phyloP scores from a whole-genome alignment of 2,113 vertebrate species.

The Athene noctua region DNA sequence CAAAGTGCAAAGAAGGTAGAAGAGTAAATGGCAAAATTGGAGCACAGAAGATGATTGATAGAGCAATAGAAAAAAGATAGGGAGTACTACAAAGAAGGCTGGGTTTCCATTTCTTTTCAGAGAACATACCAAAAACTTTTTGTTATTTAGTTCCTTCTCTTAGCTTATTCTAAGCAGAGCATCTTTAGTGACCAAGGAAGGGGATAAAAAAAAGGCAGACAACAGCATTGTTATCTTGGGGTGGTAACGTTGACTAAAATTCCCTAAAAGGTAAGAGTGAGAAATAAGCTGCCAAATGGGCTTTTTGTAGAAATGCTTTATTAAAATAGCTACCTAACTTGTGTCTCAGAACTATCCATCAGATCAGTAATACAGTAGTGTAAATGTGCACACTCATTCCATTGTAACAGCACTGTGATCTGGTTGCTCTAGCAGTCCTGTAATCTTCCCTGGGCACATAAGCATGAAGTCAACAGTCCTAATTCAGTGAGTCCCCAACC shows the following conservation, averaged over 20 bases:
- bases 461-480: not conserved
- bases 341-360: not conserved
- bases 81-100: not conserved
- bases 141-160: not conserved
- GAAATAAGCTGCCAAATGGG: not conserved
- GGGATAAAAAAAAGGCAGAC: not conserved
- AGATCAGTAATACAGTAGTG: not conserved
- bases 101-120: not conserved
- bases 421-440: not conserved
- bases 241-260: not conserved
- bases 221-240: not conserved
- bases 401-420: not conserved
- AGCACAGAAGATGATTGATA: not conserved
- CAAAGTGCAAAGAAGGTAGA: not conserved
- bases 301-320: not conserved
- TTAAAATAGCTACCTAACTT: not conserved
- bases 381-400: fast-evolving
- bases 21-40: not conserved
- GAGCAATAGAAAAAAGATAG: not conserved
- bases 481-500: not conserved
- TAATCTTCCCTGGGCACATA: not conserved
- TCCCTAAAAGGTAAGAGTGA: not conserved
- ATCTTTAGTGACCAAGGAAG: not conserved
- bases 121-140: not conserved
- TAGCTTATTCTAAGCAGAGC: not conserved